Conservation (phyloP, 2,797 vertebrate genomes). For the Scleropages formosus region DNA sequence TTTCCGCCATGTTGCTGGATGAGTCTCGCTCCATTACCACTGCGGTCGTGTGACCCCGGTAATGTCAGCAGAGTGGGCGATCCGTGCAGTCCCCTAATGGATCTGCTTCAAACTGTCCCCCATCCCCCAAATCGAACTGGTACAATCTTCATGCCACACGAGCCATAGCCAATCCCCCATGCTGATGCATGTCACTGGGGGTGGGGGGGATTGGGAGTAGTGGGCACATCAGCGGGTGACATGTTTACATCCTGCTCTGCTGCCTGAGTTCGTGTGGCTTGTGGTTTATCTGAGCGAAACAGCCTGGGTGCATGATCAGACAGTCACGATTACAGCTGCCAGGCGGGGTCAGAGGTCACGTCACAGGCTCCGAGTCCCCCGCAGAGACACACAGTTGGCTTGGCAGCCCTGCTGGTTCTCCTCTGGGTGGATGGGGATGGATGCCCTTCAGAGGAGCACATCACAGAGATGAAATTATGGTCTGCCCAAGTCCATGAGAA, state of each 20-base stretch:
- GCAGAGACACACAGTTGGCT: neutral
- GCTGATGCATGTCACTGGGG: no score
- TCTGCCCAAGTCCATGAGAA: neutral
- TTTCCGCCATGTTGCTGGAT: no score
- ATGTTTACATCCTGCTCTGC: neutral
- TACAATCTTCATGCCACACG: no score
- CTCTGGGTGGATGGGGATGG: neutral
- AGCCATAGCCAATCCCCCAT: no score
- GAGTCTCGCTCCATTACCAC: no score
- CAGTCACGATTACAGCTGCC: conserved; percentile 11
- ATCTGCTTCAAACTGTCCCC: neutral
- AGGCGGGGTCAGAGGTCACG: conserved; percentile 29
- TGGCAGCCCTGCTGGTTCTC: neutral
- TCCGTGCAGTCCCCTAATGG: no score
- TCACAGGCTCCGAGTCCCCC: neutral
- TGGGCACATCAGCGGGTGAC: neutral
- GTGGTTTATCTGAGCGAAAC: conserved; percentile 5
- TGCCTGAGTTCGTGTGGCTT: neutral
- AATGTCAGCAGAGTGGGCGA: no score
- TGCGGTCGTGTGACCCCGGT: no score
- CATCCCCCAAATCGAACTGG: no score
- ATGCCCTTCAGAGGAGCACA: neutral
- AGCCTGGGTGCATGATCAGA: conserved; percentile 29
- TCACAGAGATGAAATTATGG: neutral
- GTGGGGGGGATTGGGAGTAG: neutral